Base-by-base conservation (phyloP, 1,140 invertebrate species). In the Drosophila pectinifera region DNA sequence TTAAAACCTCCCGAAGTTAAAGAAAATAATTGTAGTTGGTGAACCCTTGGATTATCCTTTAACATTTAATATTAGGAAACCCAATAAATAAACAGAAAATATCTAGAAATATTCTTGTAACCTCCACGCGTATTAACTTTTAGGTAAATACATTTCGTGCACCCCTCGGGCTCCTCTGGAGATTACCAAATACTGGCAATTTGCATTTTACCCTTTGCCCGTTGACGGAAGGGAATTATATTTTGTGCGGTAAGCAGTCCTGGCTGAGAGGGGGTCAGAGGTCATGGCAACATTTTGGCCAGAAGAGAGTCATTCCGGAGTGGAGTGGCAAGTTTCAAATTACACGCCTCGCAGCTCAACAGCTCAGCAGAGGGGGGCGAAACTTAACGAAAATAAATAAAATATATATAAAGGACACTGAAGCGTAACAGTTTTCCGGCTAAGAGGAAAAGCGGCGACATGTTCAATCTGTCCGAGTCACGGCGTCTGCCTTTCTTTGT, bases 321-420 rank as follows among this genome's bases (percentile, higher is more conserved):
- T 85, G 67, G 81, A 76, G 65, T 68, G 83, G 62, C 82, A 78
- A 86, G 78, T 78, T 86, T 86, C 83, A 81, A 86, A 86, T 86
- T 86, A 86, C 78, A 86, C 78, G 82, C 82, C 81, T 84, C 76
- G 80, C 48, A 53, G 49, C 49, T 20, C 48, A 10, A 34, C 13
- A 6, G 28, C 38, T 16, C 38, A 18, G 6, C 70, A 55, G 57
- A 31, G 2, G 16, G 45, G 6, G 16, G 3, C 31, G 7, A 73
- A 74, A 75, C 61, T 75, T 75, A 67, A 65, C 53, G 61, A 75
- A 75, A 75, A 75, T 75, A 75, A 75, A 75, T 75, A 48, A 57
- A 83, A 78, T 63, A 74, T 55, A 68, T 72, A 64, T 63, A 78
- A 86, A 72, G 70, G n/a, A 86, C 78, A 82, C 22, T 76, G 78